These are phyloP conservation scores for Falco cherrug DNA, from an alignment of 2,797 vertebrate species.

Conservation along the genomic window DNA sequence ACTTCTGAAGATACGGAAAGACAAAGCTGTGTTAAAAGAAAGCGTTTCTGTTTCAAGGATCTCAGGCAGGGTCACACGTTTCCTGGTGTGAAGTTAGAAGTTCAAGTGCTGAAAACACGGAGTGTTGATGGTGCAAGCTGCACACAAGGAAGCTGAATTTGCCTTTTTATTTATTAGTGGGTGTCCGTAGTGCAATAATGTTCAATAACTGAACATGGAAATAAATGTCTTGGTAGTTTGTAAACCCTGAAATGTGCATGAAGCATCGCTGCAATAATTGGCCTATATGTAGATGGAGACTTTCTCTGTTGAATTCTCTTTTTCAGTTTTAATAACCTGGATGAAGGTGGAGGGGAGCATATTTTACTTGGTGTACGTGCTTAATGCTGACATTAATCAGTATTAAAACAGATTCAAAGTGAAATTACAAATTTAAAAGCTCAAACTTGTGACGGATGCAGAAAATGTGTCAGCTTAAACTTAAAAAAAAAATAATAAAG, in stretches of 20 bases:
- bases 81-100: background rate
- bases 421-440: background rate
- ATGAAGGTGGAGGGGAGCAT: background rate
- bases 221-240: background rate
- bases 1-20: background rate
- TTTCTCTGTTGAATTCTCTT: background rate
- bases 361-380: background rate
- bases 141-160: rapidly evolving
- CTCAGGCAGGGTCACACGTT: rapidly evolving
- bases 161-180: background rate
- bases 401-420: background rate
- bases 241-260: background rate
- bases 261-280: background rate
- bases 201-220: background rate
- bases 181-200: conserved; percentile 31
- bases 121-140: background rate
- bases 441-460: background rate
- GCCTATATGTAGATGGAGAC: background rate
- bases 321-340: background rate
- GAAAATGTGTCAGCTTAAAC: background rate
- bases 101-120: rapidly evolving
- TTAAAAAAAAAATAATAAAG: background rate
- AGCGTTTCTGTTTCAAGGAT: rapidly evolving
- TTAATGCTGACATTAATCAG: background rate
- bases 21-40: background rate